A percentile compares a stretch with the other conserved stretches of the same genome.
Evolutionary conservation across 2,888 invertebrate species (phyloP).

Genomic region (Nycteola revayana): DNA sequence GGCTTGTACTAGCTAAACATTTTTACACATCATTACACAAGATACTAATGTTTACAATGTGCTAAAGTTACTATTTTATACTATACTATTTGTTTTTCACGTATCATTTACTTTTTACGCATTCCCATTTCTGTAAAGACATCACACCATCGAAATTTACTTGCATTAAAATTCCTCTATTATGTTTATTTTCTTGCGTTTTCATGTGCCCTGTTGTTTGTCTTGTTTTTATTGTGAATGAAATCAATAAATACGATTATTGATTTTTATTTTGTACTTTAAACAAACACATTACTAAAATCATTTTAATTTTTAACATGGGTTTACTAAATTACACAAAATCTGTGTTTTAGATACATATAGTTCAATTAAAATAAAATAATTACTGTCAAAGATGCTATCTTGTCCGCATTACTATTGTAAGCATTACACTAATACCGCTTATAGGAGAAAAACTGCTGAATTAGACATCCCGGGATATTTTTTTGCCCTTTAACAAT

Average conservation of each 20-base stretch:
- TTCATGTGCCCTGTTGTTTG: constrained; percentile 32
- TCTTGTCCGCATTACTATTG: too few relatives aligned
- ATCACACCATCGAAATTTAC: constrained; percentile 81
- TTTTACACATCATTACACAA: constrained; percentile 29
- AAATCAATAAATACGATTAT: constrained; percentile 15
- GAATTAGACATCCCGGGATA: too few relatives aligned
- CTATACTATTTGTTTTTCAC: constrained; percentile 21
- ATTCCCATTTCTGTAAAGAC: constrained; percentile 56
- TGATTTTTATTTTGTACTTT: constrained; percentile 12
- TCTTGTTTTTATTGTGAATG: constrained; percentile 18
- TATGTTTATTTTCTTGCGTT: constrained; percentile 35
- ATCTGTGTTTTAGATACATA: too few relatives aligned
- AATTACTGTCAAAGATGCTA: too few relatives aligned
- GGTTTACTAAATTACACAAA: too few relatives aligned
- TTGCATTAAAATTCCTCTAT: constrained; percentile 53
- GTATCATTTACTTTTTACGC: constrained; percentile 35
- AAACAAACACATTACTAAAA: constrained; percentile 1
- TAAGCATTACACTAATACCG: too few relatives aligned
- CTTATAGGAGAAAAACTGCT: too few relatives aligned
- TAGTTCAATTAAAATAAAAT: too few relatives aligned
- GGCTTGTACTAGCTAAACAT: constrained; percentile 43
- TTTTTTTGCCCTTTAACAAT: too few relatives aligned
- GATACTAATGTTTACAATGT: constrained; percentile 30
- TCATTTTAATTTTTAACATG: neutral
- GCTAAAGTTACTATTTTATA: constrained; percentile 15